phyloP scores from a whole-genome alignment of 2,113 vertebrate species.

The Centrocercus urophasianus region DNA sequence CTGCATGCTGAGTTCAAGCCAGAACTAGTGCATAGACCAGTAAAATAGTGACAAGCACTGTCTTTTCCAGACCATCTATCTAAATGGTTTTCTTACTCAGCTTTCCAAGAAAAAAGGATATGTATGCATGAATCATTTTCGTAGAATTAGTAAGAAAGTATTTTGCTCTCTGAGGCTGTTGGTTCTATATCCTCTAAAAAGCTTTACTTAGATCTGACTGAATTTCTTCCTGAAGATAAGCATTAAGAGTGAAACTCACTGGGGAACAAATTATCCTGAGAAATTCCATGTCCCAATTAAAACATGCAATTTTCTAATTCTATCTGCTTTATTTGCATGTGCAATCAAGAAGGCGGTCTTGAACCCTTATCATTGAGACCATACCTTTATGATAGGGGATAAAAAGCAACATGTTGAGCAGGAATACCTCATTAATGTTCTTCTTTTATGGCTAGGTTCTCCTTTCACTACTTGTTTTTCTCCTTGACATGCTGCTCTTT shows the following conservation, averaged over 20 bases:
- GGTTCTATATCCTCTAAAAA: not conserved
- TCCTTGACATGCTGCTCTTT: not conserved
- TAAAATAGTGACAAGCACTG: not conserved
- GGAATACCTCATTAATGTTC: not conserved
- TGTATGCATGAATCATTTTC: not conserved
- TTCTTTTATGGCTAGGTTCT: not conserved
- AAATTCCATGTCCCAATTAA: not conserved
- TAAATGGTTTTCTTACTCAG: not conserved
- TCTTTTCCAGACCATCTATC: not conserved
- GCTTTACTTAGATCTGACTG: not conserved
- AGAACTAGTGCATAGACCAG: not conserved
- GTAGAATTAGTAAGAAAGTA: not conserved
- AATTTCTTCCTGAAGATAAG: not conserved
- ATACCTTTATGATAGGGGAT: not conserved
- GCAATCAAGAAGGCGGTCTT: not conserved
- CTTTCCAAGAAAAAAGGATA: not conserved
- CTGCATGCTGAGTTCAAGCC: not conserved
- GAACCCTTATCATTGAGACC: rapidly evolving
- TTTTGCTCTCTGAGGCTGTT: not conserved
- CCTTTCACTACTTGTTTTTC: not conserved
- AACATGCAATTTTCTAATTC: not conserved
- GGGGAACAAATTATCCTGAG: not conserved
- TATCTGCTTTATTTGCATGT: not conserved
- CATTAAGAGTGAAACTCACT: not conserved
- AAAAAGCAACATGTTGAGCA: not conserved